phyloP scores from a whole-genome alignment of 2,113 vertebrate genomes.

The Phyllopteryx taeniolatus region DNA sequence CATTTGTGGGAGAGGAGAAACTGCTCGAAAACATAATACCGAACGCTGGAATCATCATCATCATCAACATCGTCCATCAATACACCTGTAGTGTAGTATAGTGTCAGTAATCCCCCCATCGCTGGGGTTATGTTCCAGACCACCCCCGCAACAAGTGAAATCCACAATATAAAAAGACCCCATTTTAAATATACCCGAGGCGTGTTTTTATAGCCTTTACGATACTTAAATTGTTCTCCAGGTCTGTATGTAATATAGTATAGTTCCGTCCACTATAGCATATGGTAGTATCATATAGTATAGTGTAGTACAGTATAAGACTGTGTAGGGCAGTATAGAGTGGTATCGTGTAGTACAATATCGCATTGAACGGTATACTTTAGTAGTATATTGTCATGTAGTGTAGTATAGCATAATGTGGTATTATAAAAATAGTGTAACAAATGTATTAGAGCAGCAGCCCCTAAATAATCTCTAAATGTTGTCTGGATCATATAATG shows the following conservation, averaged over 20 bases:
- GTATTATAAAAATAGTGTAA: not conserved
- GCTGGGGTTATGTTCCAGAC: too few relatives aligned
- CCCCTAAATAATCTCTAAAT: not conserved
- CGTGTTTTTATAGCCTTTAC: too few relatives aligned
- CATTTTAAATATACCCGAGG: too few relatives aligned
- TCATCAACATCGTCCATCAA: not conserved
- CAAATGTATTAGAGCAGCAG: not conserved
- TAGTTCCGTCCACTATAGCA: not conserved
- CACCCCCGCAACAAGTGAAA: too few relatives aligned
- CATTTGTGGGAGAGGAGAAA: conserved; percentile 28
- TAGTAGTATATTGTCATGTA: not conserved
- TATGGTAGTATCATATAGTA: not conserved
- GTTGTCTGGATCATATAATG: not conserved
- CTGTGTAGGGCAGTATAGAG: not conserved
- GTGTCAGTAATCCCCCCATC: too few relatives aligned
- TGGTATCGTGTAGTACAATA: not conserved
- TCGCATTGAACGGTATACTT: not conserved
- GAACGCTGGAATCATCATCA: not conserved
- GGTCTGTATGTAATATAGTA: not conserved
- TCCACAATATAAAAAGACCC: too few relatives aligned
- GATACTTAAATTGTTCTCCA: not conserved
- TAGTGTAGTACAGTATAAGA: not conserved
- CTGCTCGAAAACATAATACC: not conserved
- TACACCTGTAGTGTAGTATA: not conserved
- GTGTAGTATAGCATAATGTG: not conserved